Evolutionary conservation across 2,113 vertebrate genomes (phyloP).

Genomic region (Calyptomena viridis): DNA sequence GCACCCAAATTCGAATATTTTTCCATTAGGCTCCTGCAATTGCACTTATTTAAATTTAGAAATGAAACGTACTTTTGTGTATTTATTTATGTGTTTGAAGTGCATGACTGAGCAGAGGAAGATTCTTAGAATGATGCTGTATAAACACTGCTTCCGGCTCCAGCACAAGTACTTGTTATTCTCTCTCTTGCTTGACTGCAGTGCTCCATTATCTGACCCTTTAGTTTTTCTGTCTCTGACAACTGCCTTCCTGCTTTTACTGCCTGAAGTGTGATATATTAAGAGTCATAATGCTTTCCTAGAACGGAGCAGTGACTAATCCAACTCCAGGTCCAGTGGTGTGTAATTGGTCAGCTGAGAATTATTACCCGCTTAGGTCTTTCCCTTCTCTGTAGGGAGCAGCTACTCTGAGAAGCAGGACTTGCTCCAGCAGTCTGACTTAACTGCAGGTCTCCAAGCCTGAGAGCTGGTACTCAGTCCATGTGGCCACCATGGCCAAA

Average conservation of each 20-base stretch:
- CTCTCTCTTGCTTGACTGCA: background rate
- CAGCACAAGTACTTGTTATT: background rate
- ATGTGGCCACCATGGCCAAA: background rate
- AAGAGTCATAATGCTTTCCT: constrained; percentile 27
- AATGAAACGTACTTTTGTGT: background rate
- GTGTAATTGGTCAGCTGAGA: constrained; percentile 8
- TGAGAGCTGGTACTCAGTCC: background rate
- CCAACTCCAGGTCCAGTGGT: background rate
- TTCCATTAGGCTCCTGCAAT: background rate
- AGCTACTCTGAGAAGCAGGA: background rate
- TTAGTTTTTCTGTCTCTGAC: background rate
- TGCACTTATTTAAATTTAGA: background rate
- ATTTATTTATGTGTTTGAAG: background rate
- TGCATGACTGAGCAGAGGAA: background rate
- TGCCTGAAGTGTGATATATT: constrained; percentile 26
- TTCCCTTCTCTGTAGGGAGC: background rate
- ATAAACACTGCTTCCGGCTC: background rate
- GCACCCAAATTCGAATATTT: background rate
- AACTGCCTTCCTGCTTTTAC: constrained; percentile 3
- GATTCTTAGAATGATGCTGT: background rate
- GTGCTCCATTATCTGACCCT: background rate
- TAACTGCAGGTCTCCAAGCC: background rate
- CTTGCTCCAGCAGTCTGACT: background rate
- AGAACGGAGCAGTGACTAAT: constrained; percentile 51
- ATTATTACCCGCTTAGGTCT: constrained; percentile 24